A percentile compares a stretch with the other conserved stretches of the same genome.
Evolutionary conservation across 2,888 invertebrate species (phyloP).

Genomic region (Calephelis perditalis): DNA sequence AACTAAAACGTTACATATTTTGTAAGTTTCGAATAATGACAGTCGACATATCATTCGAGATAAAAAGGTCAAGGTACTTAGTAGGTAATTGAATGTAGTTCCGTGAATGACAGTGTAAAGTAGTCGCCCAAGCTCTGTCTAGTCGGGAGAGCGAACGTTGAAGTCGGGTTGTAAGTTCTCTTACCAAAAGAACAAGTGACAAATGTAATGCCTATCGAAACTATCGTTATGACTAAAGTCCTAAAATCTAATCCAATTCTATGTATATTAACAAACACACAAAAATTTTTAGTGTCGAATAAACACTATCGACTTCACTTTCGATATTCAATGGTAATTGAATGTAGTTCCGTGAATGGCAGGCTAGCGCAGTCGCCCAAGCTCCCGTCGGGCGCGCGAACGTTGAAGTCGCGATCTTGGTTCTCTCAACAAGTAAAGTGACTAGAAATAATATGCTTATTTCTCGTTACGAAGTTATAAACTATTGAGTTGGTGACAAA

Average conservation of each 20-base stretch:
- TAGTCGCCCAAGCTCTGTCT: constrained; percentile 50
- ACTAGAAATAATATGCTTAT: constrained; percentile 1
- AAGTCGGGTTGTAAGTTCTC: constrained; percentile 34
- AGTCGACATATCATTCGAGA: no score
- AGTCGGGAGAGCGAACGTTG: constrained; percentile 71
- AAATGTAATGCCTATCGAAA: constrained; percentile 1
- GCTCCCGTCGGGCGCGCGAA: constrained; percentile 70
- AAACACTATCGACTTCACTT: constrained; percentile 26
- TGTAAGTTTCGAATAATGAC: no score
- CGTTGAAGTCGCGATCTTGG: constrained; percentile 42
- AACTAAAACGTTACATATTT: no score
- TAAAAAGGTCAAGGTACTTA: no score
- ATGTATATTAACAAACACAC: no score
- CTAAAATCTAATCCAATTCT: no score
- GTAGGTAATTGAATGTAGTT: no score
- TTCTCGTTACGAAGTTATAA: constrained; percentile 7
- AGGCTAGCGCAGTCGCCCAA: constrained; percentile 70
- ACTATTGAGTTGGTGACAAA: constrained; percentile 1
- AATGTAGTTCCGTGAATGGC: constrained; percentile 55
- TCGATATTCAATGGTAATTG: constrained; percentile 48
- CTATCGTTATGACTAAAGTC: no score
- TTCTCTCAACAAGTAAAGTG: constrained; percentile 60
- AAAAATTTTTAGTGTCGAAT: no score
- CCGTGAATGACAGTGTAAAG: no score
- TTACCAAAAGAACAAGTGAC: constrained; percentile 56